Evolutionary conservation across 2,888 invertebrate species (phyloP).

Genomic region (Serripes groenlandicus): DNA sequence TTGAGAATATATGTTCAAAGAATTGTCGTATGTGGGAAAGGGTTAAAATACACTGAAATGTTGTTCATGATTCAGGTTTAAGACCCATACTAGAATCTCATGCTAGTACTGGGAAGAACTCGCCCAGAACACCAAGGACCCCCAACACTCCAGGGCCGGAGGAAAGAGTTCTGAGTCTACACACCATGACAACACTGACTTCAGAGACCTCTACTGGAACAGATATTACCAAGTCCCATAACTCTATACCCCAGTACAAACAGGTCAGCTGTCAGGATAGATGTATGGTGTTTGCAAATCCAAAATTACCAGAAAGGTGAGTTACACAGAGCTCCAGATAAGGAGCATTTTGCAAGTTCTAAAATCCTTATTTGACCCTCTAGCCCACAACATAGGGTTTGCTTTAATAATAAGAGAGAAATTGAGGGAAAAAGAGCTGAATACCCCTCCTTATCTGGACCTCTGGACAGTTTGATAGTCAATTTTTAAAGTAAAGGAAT

Average conservation of each 20-base stretch:
- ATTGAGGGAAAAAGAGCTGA: too few species aligned
- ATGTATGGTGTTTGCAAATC: slow-evolving; percentile 82
- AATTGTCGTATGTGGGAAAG: too few species aligned
- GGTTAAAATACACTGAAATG: neutral
- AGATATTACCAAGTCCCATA: slow-evolving; percentile 79
- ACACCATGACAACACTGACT: slow-evolving; percentile 80
- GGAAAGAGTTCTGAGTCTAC: slow-evolving; percentile 74
- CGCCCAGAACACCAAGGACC: neutral
- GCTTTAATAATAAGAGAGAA: too few species aligned
- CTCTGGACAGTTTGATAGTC: too few species aligned
- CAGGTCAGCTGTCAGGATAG: slow-evolving; percentile 81
- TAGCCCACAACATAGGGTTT: too few species aligned
- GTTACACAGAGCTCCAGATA: too few species aligned
- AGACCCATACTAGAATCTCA: slow-evolving; percentile 25
- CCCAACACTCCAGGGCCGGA: slow-evolving; percentile 51
- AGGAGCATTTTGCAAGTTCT: too few species aligned
- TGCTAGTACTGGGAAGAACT: slow-evolving; percentile 1
- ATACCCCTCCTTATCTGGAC: too few species aligned
- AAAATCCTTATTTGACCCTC: too few species aligned
- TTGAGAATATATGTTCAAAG: too few species aligned
- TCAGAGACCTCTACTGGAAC: slow-evolving; percentile 83
- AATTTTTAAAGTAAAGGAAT: too few species aligned
- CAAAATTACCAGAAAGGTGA: slow-evolving; percentile 79
- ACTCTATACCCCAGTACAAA: slow-evolving; percentile 76
- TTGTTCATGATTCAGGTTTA: slow-evolving; percentile 6